phyloP scores from a whole-genome alignment of 1,140 invertebrate species.

The Nomia melanderi region DNA sequence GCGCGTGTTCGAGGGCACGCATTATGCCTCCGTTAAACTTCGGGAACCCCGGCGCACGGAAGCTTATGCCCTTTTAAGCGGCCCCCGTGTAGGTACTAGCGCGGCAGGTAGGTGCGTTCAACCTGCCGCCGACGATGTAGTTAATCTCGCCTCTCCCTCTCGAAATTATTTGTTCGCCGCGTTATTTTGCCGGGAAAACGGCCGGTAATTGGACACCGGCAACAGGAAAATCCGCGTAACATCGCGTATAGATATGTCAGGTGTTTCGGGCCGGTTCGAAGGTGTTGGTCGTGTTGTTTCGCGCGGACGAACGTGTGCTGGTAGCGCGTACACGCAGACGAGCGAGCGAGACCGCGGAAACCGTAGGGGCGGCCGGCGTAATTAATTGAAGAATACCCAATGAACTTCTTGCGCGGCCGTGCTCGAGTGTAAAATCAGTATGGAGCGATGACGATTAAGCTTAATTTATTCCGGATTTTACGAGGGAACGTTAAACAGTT shows the following conservation, averaged over 20 bases:
- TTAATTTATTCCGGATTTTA: constrained; percentile 39
- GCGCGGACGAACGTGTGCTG: too few species aligned
- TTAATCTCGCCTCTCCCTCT: constrained; percentile 21
- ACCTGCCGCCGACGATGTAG: background rate
- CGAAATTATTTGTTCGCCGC: constrained; percentile 12
- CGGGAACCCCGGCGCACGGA: constrained; percentile 25
- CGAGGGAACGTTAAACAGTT: constrained; percentile 38
- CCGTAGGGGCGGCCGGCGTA: background rate
- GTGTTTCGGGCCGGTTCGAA: too few species aligned
- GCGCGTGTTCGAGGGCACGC: constrained; percentile 53
- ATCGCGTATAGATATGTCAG: too few species aligned
- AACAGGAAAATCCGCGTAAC: background rate
- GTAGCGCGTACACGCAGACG: background rate
- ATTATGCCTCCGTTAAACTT: constrained; percentile 52
- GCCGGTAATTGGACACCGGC: background rate
- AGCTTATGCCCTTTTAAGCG: constrained; percentile 58
- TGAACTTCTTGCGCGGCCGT: constrained; percentile 6
- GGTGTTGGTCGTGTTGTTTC: too few species aligned
- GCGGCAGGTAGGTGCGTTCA: constrained; percentile 33
- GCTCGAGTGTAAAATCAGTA: constrained; percentile 36
- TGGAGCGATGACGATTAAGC: constrained; percentile 34
- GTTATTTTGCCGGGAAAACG: background rate
- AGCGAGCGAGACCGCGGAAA: background rate
- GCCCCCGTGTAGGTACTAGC: constrained; percentile 32
- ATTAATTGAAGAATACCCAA: constrained; percentile 44